These are phyloP conservation scores for Lepas anatifera DNA, from an alignment of 2,888 invertebrate genomes.

Conservation along the genomic window DNA sequence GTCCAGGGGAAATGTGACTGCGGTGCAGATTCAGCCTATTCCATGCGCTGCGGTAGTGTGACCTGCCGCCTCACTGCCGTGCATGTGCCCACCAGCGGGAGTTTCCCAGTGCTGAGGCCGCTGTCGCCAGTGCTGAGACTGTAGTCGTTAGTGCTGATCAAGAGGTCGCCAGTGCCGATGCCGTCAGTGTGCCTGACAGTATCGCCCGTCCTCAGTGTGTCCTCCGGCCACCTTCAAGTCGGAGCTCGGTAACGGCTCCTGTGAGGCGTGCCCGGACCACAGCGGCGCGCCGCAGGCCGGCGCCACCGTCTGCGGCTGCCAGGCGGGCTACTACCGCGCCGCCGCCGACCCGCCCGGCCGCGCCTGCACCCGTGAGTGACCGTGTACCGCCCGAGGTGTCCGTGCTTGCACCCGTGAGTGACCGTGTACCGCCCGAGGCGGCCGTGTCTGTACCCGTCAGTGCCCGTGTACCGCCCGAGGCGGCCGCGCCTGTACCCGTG, in stretches of 20 bases:
- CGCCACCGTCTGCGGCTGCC: conserved; percentile 77
- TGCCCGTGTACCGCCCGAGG: no score
- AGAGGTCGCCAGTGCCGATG: no score
- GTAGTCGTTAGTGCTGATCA: no score
- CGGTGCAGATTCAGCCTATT: no score
- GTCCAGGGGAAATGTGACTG: no score
- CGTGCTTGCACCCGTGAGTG: no score
- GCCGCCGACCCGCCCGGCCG: conserved; percentile 71
- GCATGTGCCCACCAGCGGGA: background rate
- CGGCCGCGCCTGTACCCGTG: no score
- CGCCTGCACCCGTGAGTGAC: conserved; percentile 59
- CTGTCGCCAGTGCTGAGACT: no score
- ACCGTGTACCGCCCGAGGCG: no score
- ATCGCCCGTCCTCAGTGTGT: conserved; percentile 45
- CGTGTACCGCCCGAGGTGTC: background rate
- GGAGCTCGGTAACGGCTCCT: conserved; percentile 68
- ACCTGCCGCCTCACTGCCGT: background rate
- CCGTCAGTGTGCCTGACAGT: background rate
- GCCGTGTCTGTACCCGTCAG: no score
- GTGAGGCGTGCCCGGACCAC: conserved; percentile 76
- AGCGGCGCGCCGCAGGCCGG: conserved; percentile 71
- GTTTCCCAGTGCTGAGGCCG: no score
- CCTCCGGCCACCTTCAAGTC: conserved; percentile 81
- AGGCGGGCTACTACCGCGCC: conserved; percentile 72
- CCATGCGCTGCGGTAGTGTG: no score